Evolutionary conservation across 2,888 invertebrate genomes (phyloP), one percentile per base, ranked within the genome.

Genomic region (Diaphora mendica): DNA sequence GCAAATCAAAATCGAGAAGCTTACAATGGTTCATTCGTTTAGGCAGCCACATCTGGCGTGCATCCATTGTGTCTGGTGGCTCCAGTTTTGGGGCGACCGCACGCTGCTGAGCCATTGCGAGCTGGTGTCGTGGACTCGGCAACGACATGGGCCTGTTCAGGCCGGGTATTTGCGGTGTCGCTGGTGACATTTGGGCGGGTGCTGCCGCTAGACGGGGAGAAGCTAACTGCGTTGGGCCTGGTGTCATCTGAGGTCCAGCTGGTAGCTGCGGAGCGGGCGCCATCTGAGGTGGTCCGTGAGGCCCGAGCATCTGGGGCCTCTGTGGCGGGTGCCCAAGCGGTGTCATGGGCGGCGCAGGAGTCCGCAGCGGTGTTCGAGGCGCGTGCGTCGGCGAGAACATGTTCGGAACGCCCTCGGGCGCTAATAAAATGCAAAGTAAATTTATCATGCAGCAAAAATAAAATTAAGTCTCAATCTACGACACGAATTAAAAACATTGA

Each of bases 11-110:
- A 85, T 64, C 76, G 79, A 81, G 89, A 95, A 95, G 96, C 97
- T 97, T 97, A 97, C 97, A 95, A 96, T 96, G 96, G 88, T 96
- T 96, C 95, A 97, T 96, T 95, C 96, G 92, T 91, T 96, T 96
- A 80, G 97, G 97, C 91, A 97, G 95, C 97, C 97, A 97, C 93
- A 96, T 96, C 77, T 96, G 93, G 80, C 96, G 92, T 72, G 96
- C 96, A 85, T 96, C 96, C 93, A 95, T 94, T 67, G 96, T 95
- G 82, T 96, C 96, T 65, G 96, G 96, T 35, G 96, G 96, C 87
- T 96, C 96, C 83, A 96, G 88, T 91, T 97, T 97, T 55, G 96
- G 96, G 51, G 96, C 96, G 82, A 96, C 92, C 8, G 92, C 88
- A 86, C 96, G 89, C 74, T 95, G 94, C 75, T 93, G 94, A 15